Evolutionary conservation across 2,797 vertebrate species (phyloP), one percentile per base, ranked within the genome.

Genomic region (Enteromius afrohamiltoni): DNA sequence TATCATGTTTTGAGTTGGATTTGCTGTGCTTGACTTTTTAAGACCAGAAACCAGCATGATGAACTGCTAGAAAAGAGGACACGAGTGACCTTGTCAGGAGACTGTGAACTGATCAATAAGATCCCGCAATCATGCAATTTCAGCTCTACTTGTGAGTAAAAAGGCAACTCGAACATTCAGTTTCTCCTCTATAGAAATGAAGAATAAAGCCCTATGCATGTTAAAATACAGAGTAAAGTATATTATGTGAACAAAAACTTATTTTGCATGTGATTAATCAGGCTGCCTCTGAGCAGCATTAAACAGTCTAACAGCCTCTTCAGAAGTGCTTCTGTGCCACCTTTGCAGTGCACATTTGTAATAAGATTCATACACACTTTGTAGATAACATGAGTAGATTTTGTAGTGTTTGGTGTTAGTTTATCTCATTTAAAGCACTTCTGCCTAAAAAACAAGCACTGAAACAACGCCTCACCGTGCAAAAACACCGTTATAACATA

Each of bases 91-190:
- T 21, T 17, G 79, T 85, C 78, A 81, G 23, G 51, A 51, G 37
- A 64, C 77, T 40, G 40, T 65, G 47, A 60, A 79, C 60, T 40
- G 31, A 67, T 74, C 80, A 85, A 79, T 79, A 21, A 31, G 55
- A 69, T 77, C 55, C 49, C 14, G 70, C 65, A 78, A 23, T 51
- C 14, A 16, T 64, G 31, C 31, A 26, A 47, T 49, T 26, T 34
- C 67, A 55, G 71, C 19, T 82, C 14, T 16, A 23, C 23, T 11
- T 42, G 14, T 37, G 21, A 29, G 26, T 4, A 55, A 42, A 29
- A 16, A 9, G n/a, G 8, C 16, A 31, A 23, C 19, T 45, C 29
- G n/a, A 49, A 42, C 9, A 45, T 80, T 55, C 21, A 79, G 47
- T 23, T 42, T 77, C 0, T n/a, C 21, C 29, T 67, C 2, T 37